These are phyloP conservation scores for Phyllostomus hastatus DNA, from an alignment of 2,113 vertebrate species.

Conservation along the genomic window DNA sequence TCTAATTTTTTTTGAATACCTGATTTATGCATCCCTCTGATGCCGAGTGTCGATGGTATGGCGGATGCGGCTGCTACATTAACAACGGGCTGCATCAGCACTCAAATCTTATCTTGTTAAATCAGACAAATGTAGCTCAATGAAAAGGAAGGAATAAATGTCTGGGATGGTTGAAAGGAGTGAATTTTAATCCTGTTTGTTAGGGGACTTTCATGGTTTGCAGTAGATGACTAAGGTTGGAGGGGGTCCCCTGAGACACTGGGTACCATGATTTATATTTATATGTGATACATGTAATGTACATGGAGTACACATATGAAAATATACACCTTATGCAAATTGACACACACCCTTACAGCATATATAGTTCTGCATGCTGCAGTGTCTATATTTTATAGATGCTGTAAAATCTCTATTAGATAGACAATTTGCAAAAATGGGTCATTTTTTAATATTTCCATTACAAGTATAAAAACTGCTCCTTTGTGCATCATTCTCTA, in stretches of 20 bases:
- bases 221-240: conserved; percentile 73
- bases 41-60: conserved; percentile 86
- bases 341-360: conserved; percentile 20
- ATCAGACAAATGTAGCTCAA: conserved; percentile 96
- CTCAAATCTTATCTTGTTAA: conserved; percentile 99
- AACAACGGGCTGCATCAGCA: conserved; percentile 95
- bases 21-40: conserved; percentile 93
- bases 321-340: conserved; percentile 62
- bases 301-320: conserved; percentile 54
- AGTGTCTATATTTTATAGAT: conserved; percentile 58
- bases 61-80: conserved; percentile 90
- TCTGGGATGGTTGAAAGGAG: conserved; percentile 85
- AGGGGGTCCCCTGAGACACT: conserved; percentile 71
- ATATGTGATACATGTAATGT: conserved; percentile 50
- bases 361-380: background rate
- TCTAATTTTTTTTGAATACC: conserved; percentile 96
- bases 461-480: conserved; percentile 68
- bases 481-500: conserved; percentile 76
- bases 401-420: conserved; percentile 66
- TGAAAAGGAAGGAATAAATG: conserved; percentile 93
- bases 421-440: conserved; percentile 70
- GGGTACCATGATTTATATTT: conserved; percentile 74
- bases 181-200: conserved; percentile 87
- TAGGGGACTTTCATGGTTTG: conserved; percentile 81
- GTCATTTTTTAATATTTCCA: conserved; percentile 71